Evolutionary conservation across 2,888 invertebrate genomes (phyloP), one percentile per base, ranked within the genome.

Genomic region (Drosophila merina): DNA sequence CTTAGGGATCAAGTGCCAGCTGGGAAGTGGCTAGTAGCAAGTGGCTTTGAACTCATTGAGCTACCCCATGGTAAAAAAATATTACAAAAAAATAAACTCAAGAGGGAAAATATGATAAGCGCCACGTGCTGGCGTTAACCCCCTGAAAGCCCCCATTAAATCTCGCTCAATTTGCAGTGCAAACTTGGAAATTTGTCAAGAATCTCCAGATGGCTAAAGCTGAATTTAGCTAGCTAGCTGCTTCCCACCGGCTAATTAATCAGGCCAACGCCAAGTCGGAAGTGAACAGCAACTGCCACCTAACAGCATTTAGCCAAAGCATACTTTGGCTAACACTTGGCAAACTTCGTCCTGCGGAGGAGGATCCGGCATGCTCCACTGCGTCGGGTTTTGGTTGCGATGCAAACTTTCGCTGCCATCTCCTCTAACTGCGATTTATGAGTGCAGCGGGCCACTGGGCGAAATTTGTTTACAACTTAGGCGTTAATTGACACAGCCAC

Each of bases 381-480:
- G 48, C 31, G 52, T 48, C 47, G n/a, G 66, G 42, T 25, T 44
- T 20, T 20, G 44, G 44, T 25, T 44, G 25, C 25, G 44, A 25
- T 44, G 56, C 55, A 55, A 83, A 86, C 78, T 83, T 83, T 78
- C 72, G 59, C 81, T 77, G 74, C 58, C 72, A 36, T 56, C 64
- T 40, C 40, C 40, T 59, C 74, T 86, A 82, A 86, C 81, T 86
- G 84, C 87, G 77, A 83, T 83, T 83, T 83, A 83, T 83, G 82
- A 83, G 76, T 80, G 81, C 81, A 82, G 52, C 72, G 82, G 69
- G 78, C 81, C 84, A 84, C 81, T 73, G 66, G 69, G 67, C 72
- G 56, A 82, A 87, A 84, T 84, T 84, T 87, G 77, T 85, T 87
- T 87, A 84, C 86, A 87, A 82, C 88, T 87, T 84, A 76, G 85